Base-by-base conservation (phyloP, 2,888 invertebrate species). In the Ichneumoninae sp. region DNA sequence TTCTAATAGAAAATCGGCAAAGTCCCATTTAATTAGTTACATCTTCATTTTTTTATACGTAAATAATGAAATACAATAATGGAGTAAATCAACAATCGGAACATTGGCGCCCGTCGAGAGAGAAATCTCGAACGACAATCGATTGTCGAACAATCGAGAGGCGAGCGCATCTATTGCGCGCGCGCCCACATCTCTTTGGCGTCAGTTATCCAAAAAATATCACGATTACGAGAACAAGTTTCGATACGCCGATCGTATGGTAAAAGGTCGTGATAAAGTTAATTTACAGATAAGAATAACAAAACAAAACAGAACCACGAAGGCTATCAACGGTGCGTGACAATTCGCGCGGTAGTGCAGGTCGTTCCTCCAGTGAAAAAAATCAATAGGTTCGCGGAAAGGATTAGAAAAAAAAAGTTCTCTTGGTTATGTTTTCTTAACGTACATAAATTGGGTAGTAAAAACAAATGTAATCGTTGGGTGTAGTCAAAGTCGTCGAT, bases 341-440 rank as follows among this genome's bases (percentile, higher is more conserved):
- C 50, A 44, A 66, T 16, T 68, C 19, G 69, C 50, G 62, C 52
- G 44, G 62, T 40, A 52, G 47, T 72, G 26, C 68, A 65, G 16
- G 69, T 57, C 47, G 40, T 71, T 68, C 68, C 62, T 76, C n/a
- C 30, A 78, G 44, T 62, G 72, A 78, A 79, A 47, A 80, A 81
- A 80, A 78, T 57, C 78, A 82, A 82, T 85, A 87, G 3, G 86
- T 82, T 76, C 85, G 83, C 19, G 85, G 65, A 26, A 87, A 77
- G 13, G 68, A 78, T n/a, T 65, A 68, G 75, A 79, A 70, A 74
- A 75, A 90, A 70, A 88, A 85, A 74, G 40, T 40, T 83, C 82
- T 78, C 16, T 76, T 80, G 87, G 83, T 86, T 86, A 84, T 22
- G 91, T 89, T 13, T 86, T 30, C 74, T 62, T 50, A 72, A 68